Conservation (phyloP, 2,888 invertebrate species). For the Gymnoscelis rufifasciata region DNA sequence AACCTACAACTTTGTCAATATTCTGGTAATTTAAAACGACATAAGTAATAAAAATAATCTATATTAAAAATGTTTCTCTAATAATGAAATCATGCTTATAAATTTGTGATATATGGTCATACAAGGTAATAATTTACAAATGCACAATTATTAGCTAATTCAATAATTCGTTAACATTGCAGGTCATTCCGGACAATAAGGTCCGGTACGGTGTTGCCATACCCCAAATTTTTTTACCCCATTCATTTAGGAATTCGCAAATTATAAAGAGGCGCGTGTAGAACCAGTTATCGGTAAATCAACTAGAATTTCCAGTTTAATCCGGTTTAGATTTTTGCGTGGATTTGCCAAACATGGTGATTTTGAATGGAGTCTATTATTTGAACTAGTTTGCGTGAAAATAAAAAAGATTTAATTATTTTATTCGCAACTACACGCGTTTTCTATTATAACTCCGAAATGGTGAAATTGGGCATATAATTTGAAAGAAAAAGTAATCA, state of each 20-base stretch:
- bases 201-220: slow-evolving; percentile 45
- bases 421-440: slow-evolving; percentile 10
- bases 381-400: slow-evolving; percentile 51
- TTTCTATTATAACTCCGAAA: slow-evolving; percentile 2
- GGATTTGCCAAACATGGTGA: slow-evolving; percentile 65
- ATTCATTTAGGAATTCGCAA: slow-evolving; percentile 46
- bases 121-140: slow-evolving; percentile 42
- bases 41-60: too few species aligned
- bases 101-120: background rate
- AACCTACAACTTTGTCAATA: too few species aligned
- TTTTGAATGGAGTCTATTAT: slow-evolving; percentile 56
- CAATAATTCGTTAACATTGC: slow-evolving; percentile 64
- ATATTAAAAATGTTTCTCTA: too few species aligned
- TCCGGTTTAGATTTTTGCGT: slow-evolving; percentile 51
- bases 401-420: slow-evolving; percentile 31
- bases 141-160: slow-evolving; percentile 66
- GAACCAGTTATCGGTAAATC: slow-evolving; percentile 52
- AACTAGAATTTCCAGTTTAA: slow-evolving; percentile 65
- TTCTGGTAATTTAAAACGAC: too few species aligned
- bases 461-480: too few species aligned
- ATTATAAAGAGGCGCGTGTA: slow-evolving; percentile 65
- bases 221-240: slow-evolving; percentile 29
- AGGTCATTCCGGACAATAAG: slow-evolving; percentile 69
- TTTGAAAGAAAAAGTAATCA: too few species aligned
- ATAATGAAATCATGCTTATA: too few species aligned